Evolutionary conservation across 2,888 invertebrate species (phyloP).

Genomic region (Biston betularia): DNA sequence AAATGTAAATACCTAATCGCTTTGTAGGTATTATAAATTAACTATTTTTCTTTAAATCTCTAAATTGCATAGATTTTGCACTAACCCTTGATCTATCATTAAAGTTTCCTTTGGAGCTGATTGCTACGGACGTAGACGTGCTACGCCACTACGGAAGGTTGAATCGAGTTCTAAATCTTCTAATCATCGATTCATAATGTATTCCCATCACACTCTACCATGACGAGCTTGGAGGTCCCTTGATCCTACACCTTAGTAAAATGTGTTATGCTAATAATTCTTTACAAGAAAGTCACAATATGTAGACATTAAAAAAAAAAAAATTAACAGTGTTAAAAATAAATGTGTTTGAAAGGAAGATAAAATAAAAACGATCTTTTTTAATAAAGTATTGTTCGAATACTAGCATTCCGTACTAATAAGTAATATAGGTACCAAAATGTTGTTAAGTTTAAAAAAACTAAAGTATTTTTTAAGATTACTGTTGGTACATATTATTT

Average conservation of each 20-base stretch:
- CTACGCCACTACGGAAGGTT: conserved; percentile 13
- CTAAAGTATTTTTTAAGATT: no score
- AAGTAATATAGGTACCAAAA: no score
- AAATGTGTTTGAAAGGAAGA: no score
- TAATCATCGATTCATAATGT: conserved; percentile 33
- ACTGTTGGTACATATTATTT: no score
- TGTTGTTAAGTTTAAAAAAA: no score
- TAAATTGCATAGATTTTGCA: background rate
- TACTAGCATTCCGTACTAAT: no score
- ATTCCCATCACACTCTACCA: conserved; percentile 25
- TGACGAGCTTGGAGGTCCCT: conserved; percentile 8
- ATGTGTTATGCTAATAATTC: conserved; percentile 1
- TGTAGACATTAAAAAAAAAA: background rate
- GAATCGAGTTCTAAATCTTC: conserved; percentile 14
- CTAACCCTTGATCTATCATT: background rate
- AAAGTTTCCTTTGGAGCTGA: conserved; percentile 37
- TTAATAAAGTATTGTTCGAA: no score
- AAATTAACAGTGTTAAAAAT: no score
- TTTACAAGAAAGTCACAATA: background rate
- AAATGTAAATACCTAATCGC: no score
- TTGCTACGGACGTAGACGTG: conserved; percentile 12
- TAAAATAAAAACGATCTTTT: no score
- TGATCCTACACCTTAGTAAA: conserved; percentile 1
- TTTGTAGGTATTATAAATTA: no score
- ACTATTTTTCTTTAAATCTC: no score